Evolutionary conservation across 2,888 invertebrate genomes (phyloP), one percentile per base, ranked within the genome.

Genomic region (Temnothorax rugatulus): DNA sequence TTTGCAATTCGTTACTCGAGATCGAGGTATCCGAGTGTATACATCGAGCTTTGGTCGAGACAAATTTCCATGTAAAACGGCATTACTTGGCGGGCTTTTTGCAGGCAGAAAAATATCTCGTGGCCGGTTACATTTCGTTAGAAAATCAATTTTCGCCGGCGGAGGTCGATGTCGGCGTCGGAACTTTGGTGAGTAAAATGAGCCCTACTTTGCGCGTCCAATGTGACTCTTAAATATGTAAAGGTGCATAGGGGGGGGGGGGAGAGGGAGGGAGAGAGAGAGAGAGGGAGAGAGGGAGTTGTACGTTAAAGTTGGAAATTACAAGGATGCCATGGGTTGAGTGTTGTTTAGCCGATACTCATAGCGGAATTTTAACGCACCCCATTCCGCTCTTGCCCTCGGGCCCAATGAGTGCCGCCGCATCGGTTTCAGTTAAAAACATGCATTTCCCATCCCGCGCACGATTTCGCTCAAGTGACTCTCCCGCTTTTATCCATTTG

Each of bases 171-270:
- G 54, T 68, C 66, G 34, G 25, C 15, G 25, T 66, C 41, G 68
- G n/a, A 69, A 69, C 69, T 77, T 77, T 77, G 44, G 41, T 11
- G 77, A 57, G 69, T 69, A 57, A 69, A 77, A 77, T 69, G 77
- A 77, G 77, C 44, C 21, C 69, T 44, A 69, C 77, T 77, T 77
- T 77, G 41, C 44, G 11, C 41, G 69, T 5, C 44, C 54, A 29
- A 7, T 52, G 54, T 29, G 69, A 69, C 77, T 77, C 69, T 77
- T 77, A 77, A 77, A 77, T 77, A 77, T 77, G 77, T 77, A 77
- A 57, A 77, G 77, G 69, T 21, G 54, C 69, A 69, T 29, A 15
- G 15, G 21, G 25, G 15, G 15, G 13, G 13, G 7, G 5, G 25
- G 13, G 25, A 15, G 15, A 15, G 15, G 44, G n/a, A 25, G 34